These are phyloP conservation scores for Bryconaethiops microstoma DNA, from an alignment of 2,797 vertebrate species.

Conservation along the genomic window DNA sequence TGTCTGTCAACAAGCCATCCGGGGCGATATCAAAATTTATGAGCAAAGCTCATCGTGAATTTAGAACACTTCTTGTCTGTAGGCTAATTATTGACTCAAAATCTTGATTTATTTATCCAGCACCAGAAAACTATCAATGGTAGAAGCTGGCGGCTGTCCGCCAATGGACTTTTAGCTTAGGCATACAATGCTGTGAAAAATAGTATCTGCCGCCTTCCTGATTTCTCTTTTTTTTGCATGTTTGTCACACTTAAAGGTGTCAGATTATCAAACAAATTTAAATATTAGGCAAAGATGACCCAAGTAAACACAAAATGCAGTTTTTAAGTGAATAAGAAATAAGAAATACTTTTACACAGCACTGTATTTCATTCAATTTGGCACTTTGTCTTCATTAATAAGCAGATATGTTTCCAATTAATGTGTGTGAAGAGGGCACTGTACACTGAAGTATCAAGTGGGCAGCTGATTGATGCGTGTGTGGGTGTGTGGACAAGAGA, in stretches of 20 bases:
- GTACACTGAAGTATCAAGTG: neutral
- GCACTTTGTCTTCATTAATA: no score
- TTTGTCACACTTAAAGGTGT: no score
- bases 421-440: neutral
- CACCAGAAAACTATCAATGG: neutral
- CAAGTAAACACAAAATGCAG: no score
- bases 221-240: no score
- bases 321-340: no score
- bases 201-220: no score
- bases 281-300: no score
- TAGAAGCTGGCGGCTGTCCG: neutral
- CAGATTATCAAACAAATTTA: no score
- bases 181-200: neutral
- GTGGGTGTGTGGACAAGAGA: constrained; percentile 28
- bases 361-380: no score
- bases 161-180: neutral
- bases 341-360: no score
- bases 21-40: no score
- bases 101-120: neutral
- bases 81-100: neutral
- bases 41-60: neutral
- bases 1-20: no score
- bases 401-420: neutral
- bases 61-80: neutral
- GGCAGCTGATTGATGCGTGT: constrained; percentile 29